Evolutionary conservation across 1,140 invertebrate species (phyloP).

Genomic region (Drosophila pandora): DNA sequence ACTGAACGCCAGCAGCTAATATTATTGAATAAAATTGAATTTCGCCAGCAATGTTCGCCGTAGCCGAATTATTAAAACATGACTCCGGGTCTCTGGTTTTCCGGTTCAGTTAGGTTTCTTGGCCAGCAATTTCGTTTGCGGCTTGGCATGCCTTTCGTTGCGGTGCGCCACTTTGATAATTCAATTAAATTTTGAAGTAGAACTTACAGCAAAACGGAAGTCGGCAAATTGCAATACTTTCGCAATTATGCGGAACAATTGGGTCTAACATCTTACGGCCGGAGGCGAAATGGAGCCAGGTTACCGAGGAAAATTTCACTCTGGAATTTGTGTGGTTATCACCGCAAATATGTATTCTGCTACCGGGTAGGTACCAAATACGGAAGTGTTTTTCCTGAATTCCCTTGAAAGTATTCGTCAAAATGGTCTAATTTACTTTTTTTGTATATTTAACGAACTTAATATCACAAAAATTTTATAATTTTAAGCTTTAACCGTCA

Average conservation of each 20-base stretch:
- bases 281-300: slow-evolving; percentile 3
- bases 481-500: too few relatives aligned
- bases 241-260: slow-evolving; percentile 65
- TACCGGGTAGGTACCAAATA: not conserved
- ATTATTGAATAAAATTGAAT: slow-evolving; percentile 81
- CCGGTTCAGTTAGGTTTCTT: slow-evolving; percentile 18
- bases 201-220: slow-evolving; percentile 46
- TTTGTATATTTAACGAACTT: too few relatives aligned
- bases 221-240: slow-evolving; percentile 72
- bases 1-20: slow-evolving; percentile 57
- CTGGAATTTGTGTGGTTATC: slow-evolving; percentile 7
- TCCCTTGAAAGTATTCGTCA: not conserved
- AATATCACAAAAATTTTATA: too few relatives aligned
- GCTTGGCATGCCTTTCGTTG: slow-evolving; percentile 42
- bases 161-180: slow-evolving; percentile 58
- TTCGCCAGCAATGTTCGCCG: slow-evolving; percentile 51
- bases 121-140: slow-evolving; percentile 65
- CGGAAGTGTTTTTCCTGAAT: not conserved
- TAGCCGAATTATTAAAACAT: slow-evolving; percentile 78
- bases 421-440: too few relatives aligned
- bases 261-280: slow-evolving; percentile 33
- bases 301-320: not conserved
- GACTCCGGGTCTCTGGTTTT: slow-evolving; percentile 35
- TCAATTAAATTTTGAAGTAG: slow-evolving; percentile 71
- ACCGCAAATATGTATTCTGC: too few relatives aligned